A percentile compares a stretch with the other conserved stretches of the same genome.
phyloP scores from a whole-genome alignment of 2,113 vertebrate genomes.

The Sus scrofa region T2T-Sscrofa CM000815.6:104544001-104544500 shows the following conservation, averaged over 20 bases:
- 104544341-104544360: background rate
- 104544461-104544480: background rate
- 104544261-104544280: background rate
- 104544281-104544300: background rate
- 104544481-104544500: background rate
- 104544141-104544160: background rate
- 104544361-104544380: conserved; percentile 2
- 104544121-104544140: background rate
- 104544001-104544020: background rate
- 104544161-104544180: background rate
- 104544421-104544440: background rate
- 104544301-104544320: background rate
- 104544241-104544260: background rate
- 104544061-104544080: background rate
- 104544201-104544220: background rate
- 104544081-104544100: background rate
- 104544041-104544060: background rate
- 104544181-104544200: background rate
- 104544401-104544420: background rate
- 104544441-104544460: background rate
- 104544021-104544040: background rate
- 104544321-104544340: background rate
- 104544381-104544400: background rate
- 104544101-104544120: background rate
- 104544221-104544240: background rate